A percentile compares a stretch with the other conserved stretches of the same genome.
These are phyloP conservation scores for Drosophila parabipectinata DNA, from an alignment of 1,140 invertebrate genomes.

Conservation along the genomic window DNA sequence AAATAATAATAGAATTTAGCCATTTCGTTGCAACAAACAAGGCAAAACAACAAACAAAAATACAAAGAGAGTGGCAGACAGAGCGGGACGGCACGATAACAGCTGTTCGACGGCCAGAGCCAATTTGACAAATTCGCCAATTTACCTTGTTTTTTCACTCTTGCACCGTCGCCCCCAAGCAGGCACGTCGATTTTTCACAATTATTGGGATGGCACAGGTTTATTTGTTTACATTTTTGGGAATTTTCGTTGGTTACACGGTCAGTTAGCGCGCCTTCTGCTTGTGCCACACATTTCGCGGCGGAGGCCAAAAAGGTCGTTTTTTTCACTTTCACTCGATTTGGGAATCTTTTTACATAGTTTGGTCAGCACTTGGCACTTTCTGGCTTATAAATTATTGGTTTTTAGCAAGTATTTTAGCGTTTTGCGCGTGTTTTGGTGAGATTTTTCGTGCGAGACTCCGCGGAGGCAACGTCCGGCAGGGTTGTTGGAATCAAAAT, in stretches of 20 bases:
- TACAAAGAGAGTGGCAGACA: constrained; percentile 7
- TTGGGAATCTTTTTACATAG: neutral
- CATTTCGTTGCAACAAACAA: constrained; percentile 20
- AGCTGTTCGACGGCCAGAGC: constrained; percentile 53
- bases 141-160: constrained; percentile 29
- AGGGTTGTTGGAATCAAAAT: constrained; percentile 23
- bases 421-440: constrained; percentile 30
- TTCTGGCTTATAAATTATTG: constrained; percentile 6
- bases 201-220: constrained; percentile 13
- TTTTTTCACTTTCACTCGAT: constrained; percentile 8
- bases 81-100: constrained; percentile 52
- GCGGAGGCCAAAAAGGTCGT: constrained; percentile 24
- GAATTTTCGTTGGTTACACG: constrained; percentile 40
- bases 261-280: constrained; percentile 53
- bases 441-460: constrained; percentile 10
- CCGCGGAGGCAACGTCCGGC: constrained; percentile 24
- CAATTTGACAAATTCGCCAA: constrained; percentile 30
- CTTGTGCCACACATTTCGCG: constrained; percentile 53
- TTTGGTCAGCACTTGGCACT: constrained; percentile 1
- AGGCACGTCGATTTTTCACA: constrained; percentile 26
- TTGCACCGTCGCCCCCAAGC: neutral
- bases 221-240: constrained; percentile 70
- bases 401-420: constrained; percentile 13
- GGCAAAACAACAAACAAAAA: constrained; percentile 30
- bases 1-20: constrained; percentile 42